Conservation (phyloP, 1,140 invertebrate genomes). For the Orchestia grillus region DNA sequence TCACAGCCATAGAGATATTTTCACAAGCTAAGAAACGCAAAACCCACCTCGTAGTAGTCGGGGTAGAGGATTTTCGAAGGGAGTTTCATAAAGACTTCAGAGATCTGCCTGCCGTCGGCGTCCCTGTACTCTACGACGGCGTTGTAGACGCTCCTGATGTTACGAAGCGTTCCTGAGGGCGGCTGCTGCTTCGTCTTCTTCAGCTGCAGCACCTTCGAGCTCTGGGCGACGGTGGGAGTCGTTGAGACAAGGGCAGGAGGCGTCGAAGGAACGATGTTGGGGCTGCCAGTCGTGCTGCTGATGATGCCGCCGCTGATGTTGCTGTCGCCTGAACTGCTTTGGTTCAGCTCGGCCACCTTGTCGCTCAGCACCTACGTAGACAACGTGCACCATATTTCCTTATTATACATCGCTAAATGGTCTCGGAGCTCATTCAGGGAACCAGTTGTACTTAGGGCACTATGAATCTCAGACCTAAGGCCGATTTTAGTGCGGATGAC, state of each 20-base stretch:
- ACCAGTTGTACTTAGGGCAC: too few species aligned
- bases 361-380: constrained; percentile 47
- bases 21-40: background rate
- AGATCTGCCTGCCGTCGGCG: constrained; percentile 83
- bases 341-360: constrained; percentile 52
- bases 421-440: too few species aligned
- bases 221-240: background rate
- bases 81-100: constrained; percentile 95
- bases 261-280: background rate
- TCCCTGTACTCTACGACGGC: constrained; percentile 62
- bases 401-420: too few species aligned
- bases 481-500: too few species aligned
- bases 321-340: constrained; percentile 13
- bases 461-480: too few species aligned
- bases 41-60: constrained; percentile 75
- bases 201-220: constrained; percentile 10
- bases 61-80: constrained; percentile 65
- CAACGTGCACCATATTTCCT: background rate
- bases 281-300: background rate
- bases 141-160: constrained; percentile 60
- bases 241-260: background rate
- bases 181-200: constrained; percentile 52
- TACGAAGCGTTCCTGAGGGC: constrained; percentile 38
- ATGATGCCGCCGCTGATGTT: background rate
- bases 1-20: background rate